Base-by-base conservation (phyloP, 2,888 invertebrate species). In the Orthonevra nobilis region DNA sequence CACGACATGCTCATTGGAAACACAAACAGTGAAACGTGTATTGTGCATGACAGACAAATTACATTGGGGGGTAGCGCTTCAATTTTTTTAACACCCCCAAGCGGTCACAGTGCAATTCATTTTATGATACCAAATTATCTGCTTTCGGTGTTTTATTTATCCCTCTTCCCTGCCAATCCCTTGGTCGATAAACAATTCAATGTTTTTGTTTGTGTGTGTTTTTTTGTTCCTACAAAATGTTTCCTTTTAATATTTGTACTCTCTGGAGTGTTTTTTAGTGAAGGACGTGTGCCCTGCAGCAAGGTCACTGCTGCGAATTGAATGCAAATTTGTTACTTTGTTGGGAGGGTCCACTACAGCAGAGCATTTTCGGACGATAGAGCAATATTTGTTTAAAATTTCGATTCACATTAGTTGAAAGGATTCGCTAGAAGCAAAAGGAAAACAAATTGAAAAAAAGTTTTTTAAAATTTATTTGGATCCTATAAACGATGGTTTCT, bases 41-140 rank as follows among this genome's bases (percentile, higher is more conserved):
- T 50, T 54, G 52, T 70, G 64, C 64, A 77, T 72, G 60, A 75
- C 58, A 42, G 63, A 75, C 70, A 70, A 75, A 75, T 75, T 38
- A 70, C 64, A 70, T 66, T 77, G 28, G n/a, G n/a, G n/a, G n/a
- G n/a, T n/a, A n/a, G n/a, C n/a, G n/a, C n/a, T n/a, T n/a, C n/a
- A n/a, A n/a, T n/a, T n/a, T n/a, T n/a, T n/a, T n/a, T n/a, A 14
- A 20, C 34, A 19, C 17, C 40, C 28, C 23, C n/a, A n/a, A n/a
- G n/a, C n/a, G n/a, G n/a, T n/a, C n/a, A n/a, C n/a, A n/a, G 52
- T 20, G 23, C 23, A 10, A 23, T 52, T 26, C 34, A 32, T 52
- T 63, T n/a, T n/a, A 50, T 38, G 23, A 40, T 14, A 28, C 2
- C 9, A 64, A 36, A 38, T 17, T 61, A 61, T 38, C 20, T 10